phyloP scores from a whole-genome alignment of 2,797 vertebrate genomes.

The Rhinogobio ventralis region DNA sequence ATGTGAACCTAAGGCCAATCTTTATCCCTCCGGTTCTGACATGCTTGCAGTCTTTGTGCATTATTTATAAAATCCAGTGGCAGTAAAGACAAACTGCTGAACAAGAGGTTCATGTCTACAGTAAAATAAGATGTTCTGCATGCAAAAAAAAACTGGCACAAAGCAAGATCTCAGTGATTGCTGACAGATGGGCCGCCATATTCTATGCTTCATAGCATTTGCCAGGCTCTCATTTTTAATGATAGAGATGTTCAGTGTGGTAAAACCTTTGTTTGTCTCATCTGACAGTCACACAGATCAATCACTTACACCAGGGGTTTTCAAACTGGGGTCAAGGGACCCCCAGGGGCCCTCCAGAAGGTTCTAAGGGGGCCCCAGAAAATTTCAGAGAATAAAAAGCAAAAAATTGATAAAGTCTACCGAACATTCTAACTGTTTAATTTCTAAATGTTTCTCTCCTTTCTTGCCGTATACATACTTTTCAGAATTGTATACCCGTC shows the following conservation, averaged over 20 bases:
- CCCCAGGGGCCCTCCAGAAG: too few species aligned
- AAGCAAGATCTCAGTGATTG: constrained; percentile 46
- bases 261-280: not conserved
- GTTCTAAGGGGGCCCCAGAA: too few species aligned
- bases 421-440: too few species aligned
- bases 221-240: constrained; percentile 27
- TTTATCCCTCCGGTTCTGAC: not conserved
- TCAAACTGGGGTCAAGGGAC: too few species aligned
- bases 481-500: too few species aligned
- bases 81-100: constrained; percentile 8
- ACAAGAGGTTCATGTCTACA: constrained; percentile 15
- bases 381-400: too few species aligned
- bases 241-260: constrained; percentile 26
- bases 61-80: constrained; percentile 29
- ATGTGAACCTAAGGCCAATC: constrained; percentile 7
- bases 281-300: not conserved
- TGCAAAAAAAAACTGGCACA: constrained; percentile 27
- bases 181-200: constrained; percentile 54
- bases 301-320: too few species aligned
- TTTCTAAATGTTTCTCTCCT: too few species aligned
- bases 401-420: too few species aligned
- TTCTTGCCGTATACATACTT: too few species aligned
- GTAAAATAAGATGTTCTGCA: constrained; percentile 21
- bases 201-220: constrained; percentile 47
- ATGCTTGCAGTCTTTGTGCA: not conserved